Percentiles rank a stretch among this genome's conserved stretches.
Evolutionary conservation across 2,888 invertebrate species (phyloP).

Genomic region (Pristionchus japonicus): DNA sequence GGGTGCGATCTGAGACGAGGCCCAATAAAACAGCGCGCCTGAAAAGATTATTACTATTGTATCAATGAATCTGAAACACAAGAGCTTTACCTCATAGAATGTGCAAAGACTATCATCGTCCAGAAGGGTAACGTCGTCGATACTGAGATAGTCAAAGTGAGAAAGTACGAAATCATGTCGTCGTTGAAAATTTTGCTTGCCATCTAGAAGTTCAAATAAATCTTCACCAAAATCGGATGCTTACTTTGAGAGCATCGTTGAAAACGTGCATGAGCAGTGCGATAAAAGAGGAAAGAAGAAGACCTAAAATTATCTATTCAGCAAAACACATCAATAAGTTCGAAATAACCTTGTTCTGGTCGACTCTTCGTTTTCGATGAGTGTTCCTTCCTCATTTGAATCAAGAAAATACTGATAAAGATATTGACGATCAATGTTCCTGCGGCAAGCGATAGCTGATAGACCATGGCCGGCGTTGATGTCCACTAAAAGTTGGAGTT

Average conservation of each 20-base stretch:
- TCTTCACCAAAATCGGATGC: too few species aligned
- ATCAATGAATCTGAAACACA: too few species aligned
- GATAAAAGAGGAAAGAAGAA: background rate
- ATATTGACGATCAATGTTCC: background rate
- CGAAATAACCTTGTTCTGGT: background rate
- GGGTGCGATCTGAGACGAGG: too few species aligned
- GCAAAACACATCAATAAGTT: background rate
- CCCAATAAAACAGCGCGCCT: too few species aligned
- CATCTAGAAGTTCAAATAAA: background rate
- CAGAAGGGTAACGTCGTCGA: background rate
- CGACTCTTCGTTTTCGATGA: conserved; percentile 7
- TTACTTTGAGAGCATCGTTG: too few species aligned
- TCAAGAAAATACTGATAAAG: background rate
- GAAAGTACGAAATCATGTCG: background rate
- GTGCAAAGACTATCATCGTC: conserved; percentile 9
- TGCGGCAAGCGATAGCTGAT: background rate
- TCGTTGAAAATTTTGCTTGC: background rate
- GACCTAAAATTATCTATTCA: background rate
- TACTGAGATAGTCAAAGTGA: background rate
- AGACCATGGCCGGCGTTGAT: background rate
- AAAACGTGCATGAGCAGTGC: background rate
- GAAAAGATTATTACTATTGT: too few species aligned
- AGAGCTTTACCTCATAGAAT: conserved; percentile 4
- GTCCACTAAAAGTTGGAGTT: background rate
- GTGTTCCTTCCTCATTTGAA: conserved; percentile 5